Conservation (phyloP, 1,140 invertebrate genomes). For the Coelopa frigida region DNA sequence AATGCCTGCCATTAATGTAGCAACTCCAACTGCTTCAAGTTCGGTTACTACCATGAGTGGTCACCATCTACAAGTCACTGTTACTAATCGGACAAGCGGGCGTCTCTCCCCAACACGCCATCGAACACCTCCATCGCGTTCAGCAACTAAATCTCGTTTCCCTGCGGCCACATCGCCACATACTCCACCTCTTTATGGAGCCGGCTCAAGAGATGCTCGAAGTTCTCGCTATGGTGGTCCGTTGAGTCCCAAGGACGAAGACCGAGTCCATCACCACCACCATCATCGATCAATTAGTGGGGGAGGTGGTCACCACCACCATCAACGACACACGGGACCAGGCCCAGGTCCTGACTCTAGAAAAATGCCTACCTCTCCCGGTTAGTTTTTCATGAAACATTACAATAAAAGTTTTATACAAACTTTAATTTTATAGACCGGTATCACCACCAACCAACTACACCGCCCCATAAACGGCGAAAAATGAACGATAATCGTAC, state of each 20-base stretch:
- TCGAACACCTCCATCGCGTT: slow-evolving; percentile 28
- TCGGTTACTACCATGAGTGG: not conserved
- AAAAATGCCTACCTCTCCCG: too few species aligned
- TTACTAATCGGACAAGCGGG: slow-evolving; percentile 26
- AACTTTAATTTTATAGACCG: too few species aligned
- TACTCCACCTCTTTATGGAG: slow-evolving; percentile 24
- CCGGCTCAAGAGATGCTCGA: slow-evolving; percentile 16
- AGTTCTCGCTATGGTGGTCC: slow-evolving; percentile 29
- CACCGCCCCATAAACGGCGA: slow-evolving; percentile 38
- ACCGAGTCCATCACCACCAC: slow-evolving; percentile 24
- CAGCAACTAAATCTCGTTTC: slow-evolving; percentile 23
- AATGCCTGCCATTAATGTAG: not conserved
- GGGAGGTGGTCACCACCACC: slow-evolving; percentile 22
- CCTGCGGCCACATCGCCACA: slow-evolving; percentile 33
- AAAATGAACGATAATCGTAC: slow-evolving; percentile 29
- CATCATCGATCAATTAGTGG: slow-evolving; percentile 21
- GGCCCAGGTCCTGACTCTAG: slow-evolving; percentile 21
- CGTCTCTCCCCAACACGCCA: slow-evolving; percentile 33
- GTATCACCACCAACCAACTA: slow-evolving; percentile 32
- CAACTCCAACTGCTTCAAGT: not conserved
- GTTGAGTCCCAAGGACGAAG: slow-evolving; percentile 34
- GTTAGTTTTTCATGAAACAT: too few species aligned
- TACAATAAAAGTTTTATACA: too few species aligned
- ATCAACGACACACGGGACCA: slow-evolving; percentile 21
- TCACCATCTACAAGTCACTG: slow-evolving; percentile 36